Percentiles rank a stretch among this genome's conserved stretches.
Conservation (phyloP, 2,113 vertebrate species). For the Reinhardtius hippoglossoides region DNA sequence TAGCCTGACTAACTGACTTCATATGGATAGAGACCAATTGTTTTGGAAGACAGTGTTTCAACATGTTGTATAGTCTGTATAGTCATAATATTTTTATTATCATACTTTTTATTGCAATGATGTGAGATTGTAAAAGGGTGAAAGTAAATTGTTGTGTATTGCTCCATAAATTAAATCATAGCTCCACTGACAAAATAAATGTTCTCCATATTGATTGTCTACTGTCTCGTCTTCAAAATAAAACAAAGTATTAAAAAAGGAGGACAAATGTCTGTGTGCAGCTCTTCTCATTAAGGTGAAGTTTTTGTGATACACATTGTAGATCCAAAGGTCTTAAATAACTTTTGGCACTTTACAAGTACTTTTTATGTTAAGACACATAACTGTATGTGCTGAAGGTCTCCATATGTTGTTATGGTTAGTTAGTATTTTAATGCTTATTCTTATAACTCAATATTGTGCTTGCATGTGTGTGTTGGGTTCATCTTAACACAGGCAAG, state of each 20-base stretch:
- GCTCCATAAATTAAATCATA: background rate
- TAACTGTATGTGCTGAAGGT: background rate
- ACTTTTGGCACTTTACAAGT: background rate
- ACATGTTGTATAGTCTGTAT: too few relatives aligned
- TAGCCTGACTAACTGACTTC: too few relatives aligned
- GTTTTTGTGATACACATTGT: background rate
- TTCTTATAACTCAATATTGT: background rate
- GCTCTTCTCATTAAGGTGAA: background rate
- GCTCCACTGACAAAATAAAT: background rate
- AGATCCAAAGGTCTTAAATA: background rate
- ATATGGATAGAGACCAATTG: too few relatives aligned
- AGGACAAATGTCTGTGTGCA: background rate
- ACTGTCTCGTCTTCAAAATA: background rate
- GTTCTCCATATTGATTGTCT: background rate
- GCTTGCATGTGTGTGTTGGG: background rate
- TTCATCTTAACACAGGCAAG: background rate
- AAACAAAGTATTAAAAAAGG: background rate
- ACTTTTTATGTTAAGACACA: background rate
- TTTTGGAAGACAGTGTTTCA: too few relatives aligned
- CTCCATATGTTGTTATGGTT: background rate
- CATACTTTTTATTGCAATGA: background rate
- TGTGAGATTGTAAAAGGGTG: background rate
- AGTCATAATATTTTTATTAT: background rate
- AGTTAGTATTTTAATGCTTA: background rate
- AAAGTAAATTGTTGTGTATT: background rate